Evolutionary conservation across 2,888 invertebrate species (phyloP), one percentile per base, ranked within the genome.

Genomic region (Campopleginae sp.): DNA sequence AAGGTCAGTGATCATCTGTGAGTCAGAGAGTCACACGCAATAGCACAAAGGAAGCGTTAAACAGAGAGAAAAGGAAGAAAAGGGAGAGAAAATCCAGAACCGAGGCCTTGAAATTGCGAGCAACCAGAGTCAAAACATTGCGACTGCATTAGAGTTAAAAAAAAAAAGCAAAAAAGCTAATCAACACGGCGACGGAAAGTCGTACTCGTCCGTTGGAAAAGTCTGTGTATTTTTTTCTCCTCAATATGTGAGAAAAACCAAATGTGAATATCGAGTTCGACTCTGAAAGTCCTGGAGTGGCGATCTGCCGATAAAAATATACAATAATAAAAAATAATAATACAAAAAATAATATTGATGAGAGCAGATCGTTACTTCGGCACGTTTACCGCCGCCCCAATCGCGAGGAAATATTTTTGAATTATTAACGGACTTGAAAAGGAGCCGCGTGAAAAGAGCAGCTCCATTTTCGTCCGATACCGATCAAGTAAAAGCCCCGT

Each of bases 1-100:
- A 98, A 95, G 98, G 97, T 95, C 98, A 98, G 95, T 98, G 96
- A 96, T 85, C 78, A 51, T 77, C 58, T 31, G 51, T 19, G 78
- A 71, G 65, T 83, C 84, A 58, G 14, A 58, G 27, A 58, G 27
- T 27, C 27, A 58, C 27, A 27, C 27, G 14, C 27, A 27, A 23
- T 1, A 1, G 19, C 51, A 19, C 19, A 51, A 8, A 58, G 23
- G 54, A 27, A 12, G 78, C 84, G 72, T 27, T 76, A 44, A 63
- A 82, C 31, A 75, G 63, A 77, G 65, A 81, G 70, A 72, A 51
- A 46, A n/a, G 42, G 71, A 70, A 42, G 33, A 33, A 23, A 12
- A 54, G 65, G 58, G 23, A 27, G 33, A 75, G 51, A 14, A 68
- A 79, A 80, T 82, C 61, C 19, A 48, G 58, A 79, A 61, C 54